phyloP scores from a whole-genome alignment of 2,888 invertebrate genomes.

The Rhaphigaster nebulosa region DNA sequence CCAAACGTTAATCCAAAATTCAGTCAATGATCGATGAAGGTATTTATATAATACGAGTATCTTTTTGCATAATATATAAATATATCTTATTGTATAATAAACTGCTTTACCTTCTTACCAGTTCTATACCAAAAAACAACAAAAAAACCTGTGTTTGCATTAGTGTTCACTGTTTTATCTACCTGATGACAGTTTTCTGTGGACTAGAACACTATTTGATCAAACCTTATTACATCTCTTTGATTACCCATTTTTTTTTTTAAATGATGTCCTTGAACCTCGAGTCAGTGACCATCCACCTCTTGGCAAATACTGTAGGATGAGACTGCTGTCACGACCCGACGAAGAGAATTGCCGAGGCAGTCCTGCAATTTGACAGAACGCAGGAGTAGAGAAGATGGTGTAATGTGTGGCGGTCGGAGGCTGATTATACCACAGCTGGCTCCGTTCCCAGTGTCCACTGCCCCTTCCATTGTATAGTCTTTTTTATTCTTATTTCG shows the following conservation, averaged over 20 bases:
- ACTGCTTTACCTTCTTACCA: too few species aligned
- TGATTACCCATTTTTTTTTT: background rate
- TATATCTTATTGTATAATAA: too few species aligned
- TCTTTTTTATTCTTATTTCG: conserved; percentile 46
- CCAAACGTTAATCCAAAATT: background rate
- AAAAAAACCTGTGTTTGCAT: too few species aligned
- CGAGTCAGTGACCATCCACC: background rate
- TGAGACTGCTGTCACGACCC: conserved; percentile 4
- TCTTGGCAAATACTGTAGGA: conserved; percentile 1
- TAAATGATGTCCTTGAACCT: background rate
- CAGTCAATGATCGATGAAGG: background rate
- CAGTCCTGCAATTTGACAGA: conserved; percentile 41
- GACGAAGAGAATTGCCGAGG: conserved; percentile 14
- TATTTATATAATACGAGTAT: too few species aligned
- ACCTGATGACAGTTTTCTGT: too few species aligned
- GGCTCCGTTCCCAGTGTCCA: conserved; percentile 43
- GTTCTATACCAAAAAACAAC: too few species aligned
- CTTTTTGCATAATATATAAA: too few species aligned
- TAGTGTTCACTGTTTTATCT: too few species aligned
- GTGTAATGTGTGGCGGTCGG: conserved; percentile 13
- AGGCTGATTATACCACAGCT: conserved; percentile 1
- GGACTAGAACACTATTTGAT: background rate
- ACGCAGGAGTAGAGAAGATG: conserved; percentile 9
- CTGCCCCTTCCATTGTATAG: conserved; percentile 29
- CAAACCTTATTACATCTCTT: background rate